Evolutionary conservation across 2,113 vertebrate genomes (phyloP).

Genomic region (Caranx ignobilis): DNA sequence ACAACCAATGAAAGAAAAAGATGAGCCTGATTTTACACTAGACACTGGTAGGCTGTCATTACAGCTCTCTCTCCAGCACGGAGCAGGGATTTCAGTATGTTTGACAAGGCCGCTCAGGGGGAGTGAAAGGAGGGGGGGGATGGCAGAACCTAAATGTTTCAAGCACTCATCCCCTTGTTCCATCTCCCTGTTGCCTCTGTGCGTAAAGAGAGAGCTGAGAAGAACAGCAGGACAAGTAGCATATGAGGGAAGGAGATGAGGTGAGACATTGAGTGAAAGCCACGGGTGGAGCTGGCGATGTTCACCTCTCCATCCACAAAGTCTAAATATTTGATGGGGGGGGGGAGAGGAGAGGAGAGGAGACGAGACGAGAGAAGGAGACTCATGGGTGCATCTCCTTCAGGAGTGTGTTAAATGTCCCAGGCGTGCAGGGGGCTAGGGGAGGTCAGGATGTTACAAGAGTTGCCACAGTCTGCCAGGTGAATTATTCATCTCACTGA

Average conservation of each 20-base stretch:
- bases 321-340: constrained; percentile 78
- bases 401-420: constrained; percentile 65
- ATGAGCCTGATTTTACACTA: constrained; percentile 9
- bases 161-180: constrained; percentile 29
- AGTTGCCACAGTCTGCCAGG: constrained; percentile 48
- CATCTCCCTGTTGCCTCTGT: constrained; percentile 27
- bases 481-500: constrained; percentile 76
- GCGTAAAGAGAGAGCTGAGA: constrained; percentile 24
- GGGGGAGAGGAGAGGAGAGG: constrained; percentile 35
- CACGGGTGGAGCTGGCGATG: constrained; percentile 2
- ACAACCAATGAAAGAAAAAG: constrained; percentile 30
- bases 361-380: constrained; percentile 39
- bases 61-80: constrained; percentile 13
- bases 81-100: constrained; percentile 48
- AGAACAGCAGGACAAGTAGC: constrained; percentile 22
- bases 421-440: constrained; percentile 25
- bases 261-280: constrained; percentile 39
- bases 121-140: not conserved
- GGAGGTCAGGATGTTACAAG: constrained; percentile 68
- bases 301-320: constrained; percentile 43
- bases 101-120: constrained; percentile 52
- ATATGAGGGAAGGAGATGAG: constrained; percentile 28
- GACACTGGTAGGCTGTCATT: constrained; percentile 14
- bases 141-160: constrained; percentile 57
- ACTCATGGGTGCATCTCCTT: constrained; percentile 56